phyloP scores from a whole-genome alignment of 2,113 vertebrate species.

The Solenodon paradoxus region DNA sequence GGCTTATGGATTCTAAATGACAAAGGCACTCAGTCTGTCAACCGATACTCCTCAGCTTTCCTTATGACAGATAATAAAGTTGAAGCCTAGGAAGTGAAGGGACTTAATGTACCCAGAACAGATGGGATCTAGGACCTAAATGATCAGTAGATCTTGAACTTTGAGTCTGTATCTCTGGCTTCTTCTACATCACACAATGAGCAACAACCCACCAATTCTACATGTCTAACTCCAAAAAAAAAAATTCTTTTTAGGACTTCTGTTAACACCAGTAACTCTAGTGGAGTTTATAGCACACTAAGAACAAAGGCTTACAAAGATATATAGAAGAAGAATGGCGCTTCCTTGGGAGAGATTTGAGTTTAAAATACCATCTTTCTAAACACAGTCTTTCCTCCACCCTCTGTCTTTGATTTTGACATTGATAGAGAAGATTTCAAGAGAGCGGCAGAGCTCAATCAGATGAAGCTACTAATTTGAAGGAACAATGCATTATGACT shows the following conservation, averaged over 20 bases:
- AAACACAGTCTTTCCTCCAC: constrained; percentile 33
- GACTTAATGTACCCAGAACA: neutral
- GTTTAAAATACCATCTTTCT: constrained; percentile 46
- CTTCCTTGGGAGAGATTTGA: constrained; percentile 21
- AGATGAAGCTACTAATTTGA: constrained; percentile 61
- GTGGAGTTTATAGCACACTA: neutral
- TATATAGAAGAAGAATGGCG: neutral
- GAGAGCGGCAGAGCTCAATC: neutral
- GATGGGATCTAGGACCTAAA: neutral
- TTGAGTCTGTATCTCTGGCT: neutral
- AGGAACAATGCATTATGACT: constrained; percentile 53
- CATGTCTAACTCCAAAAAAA: neutral
- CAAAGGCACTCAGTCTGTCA: neutral
- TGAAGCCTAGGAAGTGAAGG: neutral
- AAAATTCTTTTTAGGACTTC: neutral
- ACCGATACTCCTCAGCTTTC: neutral
- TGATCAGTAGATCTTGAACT: neutral
- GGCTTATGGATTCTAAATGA: neutral
- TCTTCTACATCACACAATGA: neutral
- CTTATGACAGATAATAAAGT: neutral
- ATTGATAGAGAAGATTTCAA: constrained; percentile 72
- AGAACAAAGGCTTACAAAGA: constrained; percentile 46
- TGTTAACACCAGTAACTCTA: neutral
- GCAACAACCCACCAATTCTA: neutral
- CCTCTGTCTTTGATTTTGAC: constrained; percentile 62